Base-by-base conservation (phyloP, 2,888 invertebrate species). In the Meta bourneti region DNA sequence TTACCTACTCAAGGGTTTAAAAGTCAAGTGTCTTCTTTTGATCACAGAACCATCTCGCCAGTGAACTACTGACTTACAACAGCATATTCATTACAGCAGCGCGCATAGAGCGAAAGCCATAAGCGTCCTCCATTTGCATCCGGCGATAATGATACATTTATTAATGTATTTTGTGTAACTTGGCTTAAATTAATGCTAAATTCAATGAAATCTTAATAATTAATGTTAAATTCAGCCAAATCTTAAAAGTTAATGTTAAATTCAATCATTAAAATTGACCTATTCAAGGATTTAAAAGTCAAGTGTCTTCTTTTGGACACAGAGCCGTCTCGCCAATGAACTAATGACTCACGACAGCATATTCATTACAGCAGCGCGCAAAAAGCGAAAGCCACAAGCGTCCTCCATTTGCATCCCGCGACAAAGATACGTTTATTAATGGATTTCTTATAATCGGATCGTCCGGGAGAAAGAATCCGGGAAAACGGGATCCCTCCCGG, bases 361-460 rank as follows among this genome's bases (percentile, higher is more conserved):
- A 79, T 79, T 79, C 54, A 79, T 79, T 79, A 79, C 19, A 16
- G n/a, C 19, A 19, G 8, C 51, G 11, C 16, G 19, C 52, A 79
- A 79, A 79, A 71, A 83, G 51, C 83, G 51, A 19, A 74, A 72
- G n/a, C 71, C 72, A 83, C 71, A 52, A 19, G 20, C 72, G 49
- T 13, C 16, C 13, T 52, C 20, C 34, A 6, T 11, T 72, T 19
- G 13, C 20, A 61, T 19, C 48, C 69, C 34, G 70, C 16, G 34
- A 90, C 83, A 90, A 78, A 79, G 72, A 48, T 74, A 80, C 80
- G 72, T 81, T 54, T 80, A 85, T 85, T 90, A 84, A 80, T 80
- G 72, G 90, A 85, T 85, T 85, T 85, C 90, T 90, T 80, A 72
- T 90, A 84, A 84, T 84, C 84, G 90, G 77, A 90, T 84, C 79